Evolutionary conservation across 2,888 invertebrate genomes (phyloP).

Genomic region (Pteria penguin): DNA sequence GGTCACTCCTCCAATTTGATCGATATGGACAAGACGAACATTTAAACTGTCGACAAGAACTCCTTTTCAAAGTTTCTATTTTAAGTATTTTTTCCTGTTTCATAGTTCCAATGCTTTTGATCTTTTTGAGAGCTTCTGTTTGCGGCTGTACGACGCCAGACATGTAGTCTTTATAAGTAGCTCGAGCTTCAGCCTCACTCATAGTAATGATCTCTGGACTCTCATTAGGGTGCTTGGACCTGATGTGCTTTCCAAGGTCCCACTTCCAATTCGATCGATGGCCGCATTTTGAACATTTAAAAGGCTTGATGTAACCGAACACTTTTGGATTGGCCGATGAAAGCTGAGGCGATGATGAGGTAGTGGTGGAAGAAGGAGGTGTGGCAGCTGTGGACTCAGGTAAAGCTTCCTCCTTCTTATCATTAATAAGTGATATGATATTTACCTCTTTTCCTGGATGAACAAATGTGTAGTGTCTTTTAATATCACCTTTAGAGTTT

Average conservation of each 20-base stretch:
- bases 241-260: constrained; percentile 97
- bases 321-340: constrained; percentile 59
- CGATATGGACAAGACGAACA: constrained; percentile 95
- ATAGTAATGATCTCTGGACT: constrained; percentile 71
- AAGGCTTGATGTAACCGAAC: constrained; percentile 83
- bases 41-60: constrained; percentile 84
- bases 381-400: constrained; percentile 26
- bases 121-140: constrained; percentile 10
- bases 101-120: constrained; percentile 9
- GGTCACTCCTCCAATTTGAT: constrained; percentile 98
- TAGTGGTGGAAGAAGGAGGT: background rate
- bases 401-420: background rate
- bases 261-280: constrained; percentile 98
- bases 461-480: constrained; percentile 73
- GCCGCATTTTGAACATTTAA: constrained; percentile 95
- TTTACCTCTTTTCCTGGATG: constrained; percentile 70
- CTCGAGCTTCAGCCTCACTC: constrained; percentile 73
- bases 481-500: constrained; percentile 67
- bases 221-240: constrained; percentile 68
- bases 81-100: background rate
- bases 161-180: constrained; percentile 65
- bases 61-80: constrained; percentile 27
- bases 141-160: background rate
- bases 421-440: constrained; percentile 60
- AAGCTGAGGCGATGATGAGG: background rate